These are phyloP conservation scores for Atethmia centrago DNA, from an alignment of 2,888 invertebrate species.

Conservation along the genomic window DNA sequence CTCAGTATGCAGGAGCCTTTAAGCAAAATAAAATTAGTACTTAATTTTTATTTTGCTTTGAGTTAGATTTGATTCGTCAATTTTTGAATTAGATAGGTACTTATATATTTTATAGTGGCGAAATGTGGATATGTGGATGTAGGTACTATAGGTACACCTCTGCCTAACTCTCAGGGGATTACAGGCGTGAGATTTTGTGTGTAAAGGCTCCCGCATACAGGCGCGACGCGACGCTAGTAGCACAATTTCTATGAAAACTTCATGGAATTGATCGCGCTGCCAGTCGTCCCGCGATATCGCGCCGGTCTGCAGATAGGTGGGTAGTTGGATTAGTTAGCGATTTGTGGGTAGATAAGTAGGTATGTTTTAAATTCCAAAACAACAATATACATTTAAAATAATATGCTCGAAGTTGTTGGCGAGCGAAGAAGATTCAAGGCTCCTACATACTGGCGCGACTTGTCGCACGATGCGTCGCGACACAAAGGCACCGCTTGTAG, in stretches of 20 bases:
- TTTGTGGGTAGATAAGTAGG: not conserved
- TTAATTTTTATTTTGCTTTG: not conserved
- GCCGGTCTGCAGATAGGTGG: not conserved
- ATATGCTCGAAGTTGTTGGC: conserved; percentile 23
- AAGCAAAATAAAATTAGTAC: no score
- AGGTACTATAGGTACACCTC: no score
- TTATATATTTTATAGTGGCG: not conserved
- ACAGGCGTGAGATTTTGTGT: not conserved
- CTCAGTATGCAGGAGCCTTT: no score
- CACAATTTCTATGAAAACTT: no score
- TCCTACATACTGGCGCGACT: no score
- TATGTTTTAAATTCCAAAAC: conserved; percentile 14
- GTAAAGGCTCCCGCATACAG: no score
- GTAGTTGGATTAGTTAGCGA: not conserved
- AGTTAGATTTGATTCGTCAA: not conserved
- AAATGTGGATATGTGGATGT: not conserved
- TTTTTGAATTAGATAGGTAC: not conserved
- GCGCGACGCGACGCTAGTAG: no score
- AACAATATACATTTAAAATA: conserved; percentile 23
- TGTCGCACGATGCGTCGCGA: no score
- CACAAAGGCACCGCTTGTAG: no score
- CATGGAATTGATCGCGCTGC: no score
- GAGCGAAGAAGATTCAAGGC: conserved; percentile 22
- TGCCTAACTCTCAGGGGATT: not conserved
- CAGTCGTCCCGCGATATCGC: no score